Percentiles rank a stretch among this genome's conserved stretches.
Conservation (phyloP, 2,113 vertebrate genomes). For the Cisticola juncidis region DNA sequence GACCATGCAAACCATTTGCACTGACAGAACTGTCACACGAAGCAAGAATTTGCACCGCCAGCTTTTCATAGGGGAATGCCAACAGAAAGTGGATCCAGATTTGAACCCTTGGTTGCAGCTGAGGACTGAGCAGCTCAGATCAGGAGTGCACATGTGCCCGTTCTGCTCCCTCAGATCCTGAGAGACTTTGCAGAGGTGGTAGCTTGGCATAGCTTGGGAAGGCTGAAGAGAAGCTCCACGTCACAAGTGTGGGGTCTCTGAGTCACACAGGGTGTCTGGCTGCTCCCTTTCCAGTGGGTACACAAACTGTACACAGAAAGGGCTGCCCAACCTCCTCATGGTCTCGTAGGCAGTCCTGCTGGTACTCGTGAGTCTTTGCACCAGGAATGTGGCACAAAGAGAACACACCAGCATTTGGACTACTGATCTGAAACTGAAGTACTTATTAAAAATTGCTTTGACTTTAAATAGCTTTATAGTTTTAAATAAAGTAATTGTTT, state of each 20-base stretch:
- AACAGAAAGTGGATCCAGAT: conserved; percentile 35
- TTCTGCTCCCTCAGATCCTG: not conserved
- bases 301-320: no score
- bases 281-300: not conserved
- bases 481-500: conserved; percentile 68
- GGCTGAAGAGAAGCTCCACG: not conserved
- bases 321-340: not conserved
- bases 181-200: not conserved
- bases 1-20: not conserved
- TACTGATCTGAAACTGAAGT: not conserved
- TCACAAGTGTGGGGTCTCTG: not conserved
- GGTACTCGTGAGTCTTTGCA: not conserved
- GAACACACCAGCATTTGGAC: not conserved
- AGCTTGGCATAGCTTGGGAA: not conserved
- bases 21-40: not conserved
- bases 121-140: not conserved
- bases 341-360: not conserved
- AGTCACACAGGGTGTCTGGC: not conserved
- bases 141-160: not conserved
- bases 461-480: conserved; percentile 56
- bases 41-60: not conserved
- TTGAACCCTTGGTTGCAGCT: not conserved
- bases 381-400: not conserved
- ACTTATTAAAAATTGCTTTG: conserved; percentile 27
- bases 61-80: conserved; percentile 27